A percentile compares a stretch with the other conserved stretches of the same genome.
Conservation (phyloP, 2,888 invertebrate genomes). For the Nemotelus nigrinus region DNA sequence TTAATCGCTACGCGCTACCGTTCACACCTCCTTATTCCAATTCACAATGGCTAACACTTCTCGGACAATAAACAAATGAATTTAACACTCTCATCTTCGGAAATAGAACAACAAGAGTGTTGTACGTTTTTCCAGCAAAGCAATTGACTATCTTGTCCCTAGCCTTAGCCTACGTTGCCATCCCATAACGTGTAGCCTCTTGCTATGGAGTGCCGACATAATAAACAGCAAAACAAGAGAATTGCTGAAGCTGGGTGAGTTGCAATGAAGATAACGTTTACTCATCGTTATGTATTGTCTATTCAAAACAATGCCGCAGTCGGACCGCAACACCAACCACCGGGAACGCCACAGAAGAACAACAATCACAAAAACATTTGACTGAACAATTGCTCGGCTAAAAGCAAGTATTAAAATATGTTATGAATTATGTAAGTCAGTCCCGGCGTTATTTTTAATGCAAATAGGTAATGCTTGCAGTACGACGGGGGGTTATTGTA, state of each 20-base stretch:
- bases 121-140: not conserved
- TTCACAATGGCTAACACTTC: not conserved
- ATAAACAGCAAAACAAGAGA: no score
- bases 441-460: no score
- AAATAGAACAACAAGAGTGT: no score
- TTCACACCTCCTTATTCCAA: no score
- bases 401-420: slow-evolving; percentile 31
- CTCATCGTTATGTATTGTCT: not conserved
- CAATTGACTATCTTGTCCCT: not conserved
- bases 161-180: no score
- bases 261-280: slow-evolving; percentile 23
- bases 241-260: not conserved
- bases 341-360: slow-evolving; percentile 4
- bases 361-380: slow-evolving; percentile 29
- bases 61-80: not conserved
- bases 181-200: no score
- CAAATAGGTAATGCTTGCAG: no score
- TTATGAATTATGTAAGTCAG: slow-evolving; percentile 2
- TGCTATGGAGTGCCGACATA: no score
- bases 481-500: no score
- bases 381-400: slow-evolving; percentile 28
- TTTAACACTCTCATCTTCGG: no score
- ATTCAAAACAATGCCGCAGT: slow-evolving; percentile 23
- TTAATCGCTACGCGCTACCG: no score
- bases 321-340: not conserved